Conservation (phyloP, 1,140 invertebrate species). For the Zaprionus ornatus region DNA sequence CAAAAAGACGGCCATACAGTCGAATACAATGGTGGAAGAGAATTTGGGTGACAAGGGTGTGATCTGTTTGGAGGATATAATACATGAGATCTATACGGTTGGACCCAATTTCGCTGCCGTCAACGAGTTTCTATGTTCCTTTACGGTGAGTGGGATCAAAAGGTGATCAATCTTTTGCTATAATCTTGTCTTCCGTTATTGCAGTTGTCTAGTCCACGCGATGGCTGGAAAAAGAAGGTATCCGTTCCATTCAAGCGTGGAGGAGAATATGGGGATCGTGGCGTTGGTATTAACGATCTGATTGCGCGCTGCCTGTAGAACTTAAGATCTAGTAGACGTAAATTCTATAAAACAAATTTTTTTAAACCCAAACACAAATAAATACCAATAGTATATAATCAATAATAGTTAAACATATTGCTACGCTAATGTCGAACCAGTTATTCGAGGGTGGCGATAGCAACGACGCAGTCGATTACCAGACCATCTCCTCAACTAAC, state of each 20-base stretch:
- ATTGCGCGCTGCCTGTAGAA: constrained; percentile 74
- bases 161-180: neutral
- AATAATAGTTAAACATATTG: constrained; percentile 21
- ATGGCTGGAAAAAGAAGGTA: constrained; percentile 81
- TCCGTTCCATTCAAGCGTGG: constrained; percentile 75
- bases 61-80: constrained; percentile 83
- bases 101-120: constrained; percentile 76
- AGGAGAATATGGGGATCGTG: constrained; percentile 80
- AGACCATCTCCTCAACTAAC: constrained; percentile 62
- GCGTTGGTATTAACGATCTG: constrained; percentile 72
- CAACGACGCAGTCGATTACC: constrained; percentile 53
- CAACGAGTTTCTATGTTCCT: constrained; percentile 65
- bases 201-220: constrained; percentile 74
- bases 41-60: constrained; percentile 75
- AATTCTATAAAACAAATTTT: constrained; percentile 25
- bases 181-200: neutral
- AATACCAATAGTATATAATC: constrained; percentile 22
- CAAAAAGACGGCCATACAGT: constrained; percentile 80
- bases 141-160: constrained; percentile 46
- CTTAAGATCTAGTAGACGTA: constrained; percentile 49
- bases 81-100: constrained; percentile 83
- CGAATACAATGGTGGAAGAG: constrained; percentile 78
- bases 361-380: constrained; percentile 25
- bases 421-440: constrained; percentile 37
- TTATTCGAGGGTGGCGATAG: constrained; percentile 39